A percentile compares a stretch with the other conserved stretches of the same genome.
Conservation (phyloP, 2,113 vertebrate species). For the Ranitomeya imitator region DNA sequence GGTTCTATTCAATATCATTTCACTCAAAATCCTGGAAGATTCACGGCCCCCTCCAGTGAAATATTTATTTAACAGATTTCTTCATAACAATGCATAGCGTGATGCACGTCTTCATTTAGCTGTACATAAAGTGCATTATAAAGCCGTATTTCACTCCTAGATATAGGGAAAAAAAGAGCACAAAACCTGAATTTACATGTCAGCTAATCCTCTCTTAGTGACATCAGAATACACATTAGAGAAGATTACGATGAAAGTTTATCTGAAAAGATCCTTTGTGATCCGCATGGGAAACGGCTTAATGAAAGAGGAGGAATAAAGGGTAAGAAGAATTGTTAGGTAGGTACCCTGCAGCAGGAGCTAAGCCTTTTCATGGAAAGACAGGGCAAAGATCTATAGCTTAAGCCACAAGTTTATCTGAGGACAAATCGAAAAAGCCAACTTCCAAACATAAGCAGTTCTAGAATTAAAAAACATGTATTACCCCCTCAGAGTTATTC, state of each 20-base stretch:
- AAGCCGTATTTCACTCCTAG: not conserved
- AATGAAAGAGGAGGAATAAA: slow-evolving; percentile 29
- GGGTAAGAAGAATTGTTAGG: slow-evolving; percentile 23
- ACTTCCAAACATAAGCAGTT: slow-evolving; percentile 31
- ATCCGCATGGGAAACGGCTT: slow-evolving; percentile 40
- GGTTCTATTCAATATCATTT: slow-evolving; percentile 13
- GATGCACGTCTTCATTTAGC: slow-evolving; percentile 6
- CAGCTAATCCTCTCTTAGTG: slow-evolving; percentile 21
- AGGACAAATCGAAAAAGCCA: slow-evolving; percentile 65
- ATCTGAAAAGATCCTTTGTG: slow-evolving; percentile 51
- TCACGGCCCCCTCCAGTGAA: slow-evolving; percentile 14
- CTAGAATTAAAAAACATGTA: not conserved
- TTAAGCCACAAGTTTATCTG: slow-evolving; percentile 51
- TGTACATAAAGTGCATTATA: not conserved
- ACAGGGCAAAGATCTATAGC: slow-evolving; percentile 26
- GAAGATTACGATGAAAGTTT: slow-evolving; percentile 50
- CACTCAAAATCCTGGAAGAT: not conserved
- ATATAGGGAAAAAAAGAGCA: slow-evolving; percentile 10
- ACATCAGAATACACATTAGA: slow-evolving; percentile 35
- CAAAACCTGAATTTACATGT: slow-evolving; percentile 34
- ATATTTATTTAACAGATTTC: slow-evolving; percentile 36
- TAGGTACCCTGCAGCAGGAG: slow-evolving; percentile 32
- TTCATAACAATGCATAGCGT: slow-evolving; percentile 12
- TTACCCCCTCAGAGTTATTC: not conserved
- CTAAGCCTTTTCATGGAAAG: slow-evolving; percentile 38